Conservation (phyloP, 2,113 vertebrate species). For the Dendrocopos noguchii region DNA sequence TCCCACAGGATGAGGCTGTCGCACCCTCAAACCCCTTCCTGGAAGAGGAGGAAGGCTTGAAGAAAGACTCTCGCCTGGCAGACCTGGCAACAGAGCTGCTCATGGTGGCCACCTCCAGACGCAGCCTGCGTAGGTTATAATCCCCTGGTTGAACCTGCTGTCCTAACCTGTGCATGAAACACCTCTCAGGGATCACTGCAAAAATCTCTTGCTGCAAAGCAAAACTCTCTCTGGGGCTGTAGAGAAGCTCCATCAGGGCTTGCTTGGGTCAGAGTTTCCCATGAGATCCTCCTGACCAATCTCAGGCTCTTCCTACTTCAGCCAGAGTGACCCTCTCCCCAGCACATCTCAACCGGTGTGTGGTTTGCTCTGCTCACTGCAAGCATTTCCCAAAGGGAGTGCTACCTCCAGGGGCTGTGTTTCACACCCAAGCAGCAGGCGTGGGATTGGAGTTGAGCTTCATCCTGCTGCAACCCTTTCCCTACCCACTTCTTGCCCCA, state of each 20-base stretch:
- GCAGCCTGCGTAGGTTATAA: slow-evolving; percentile 79
- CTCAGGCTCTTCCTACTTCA: not conserved
- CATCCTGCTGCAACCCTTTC: not conserved
- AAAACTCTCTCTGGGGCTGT: fast-evolving
- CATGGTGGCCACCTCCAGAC: slow-evolving; percentile 93
- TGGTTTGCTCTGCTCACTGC: not conserved
- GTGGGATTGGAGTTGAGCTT: not conserved
- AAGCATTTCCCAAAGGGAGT: not conserved
- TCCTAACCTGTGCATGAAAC: not conserved
- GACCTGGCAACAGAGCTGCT: slow-evolving; percentile 93
- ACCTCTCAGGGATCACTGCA: not conserved
- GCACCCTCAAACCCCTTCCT: slow-evolving; percentile 96
- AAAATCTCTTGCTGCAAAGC: not conserved
- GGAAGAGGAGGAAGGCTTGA: slow-evolving; percentile 88
- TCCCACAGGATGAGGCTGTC: slow-evolving; percentile 91
- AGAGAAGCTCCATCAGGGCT: not conserved
- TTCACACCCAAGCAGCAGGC: not conserved
- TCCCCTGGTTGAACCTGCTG: not conserved
- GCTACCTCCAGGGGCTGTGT: not conserved
- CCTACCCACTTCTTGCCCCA: not conserved
- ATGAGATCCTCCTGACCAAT: not conserved
- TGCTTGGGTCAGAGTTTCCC: not conserved
- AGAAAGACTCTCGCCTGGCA: slow-evolving; percentile 86
- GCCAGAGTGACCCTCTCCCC: not conserved
- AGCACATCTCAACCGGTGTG: fast-evolving